Percentiles rank a stretch among this genome's conserved stretches.
Evolutionary conservation across 1,140 invertebrate species (phyloP).

Genomic region (Zophobas morio): DNA sequence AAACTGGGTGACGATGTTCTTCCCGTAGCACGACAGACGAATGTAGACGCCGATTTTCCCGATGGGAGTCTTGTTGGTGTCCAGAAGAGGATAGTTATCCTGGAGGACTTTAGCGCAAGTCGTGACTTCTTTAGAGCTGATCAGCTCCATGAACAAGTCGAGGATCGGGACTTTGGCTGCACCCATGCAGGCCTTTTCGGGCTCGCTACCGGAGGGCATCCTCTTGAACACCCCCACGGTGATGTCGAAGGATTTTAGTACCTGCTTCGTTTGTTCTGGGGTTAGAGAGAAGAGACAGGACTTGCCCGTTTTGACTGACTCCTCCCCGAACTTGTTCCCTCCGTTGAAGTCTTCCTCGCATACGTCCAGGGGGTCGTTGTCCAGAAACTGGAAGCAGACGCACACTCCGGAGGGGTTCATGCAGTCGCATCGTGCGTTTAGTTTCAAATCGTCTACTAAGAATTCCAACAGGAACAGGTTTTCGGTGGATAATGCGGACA

Average conservation of each 20-base stretch:
- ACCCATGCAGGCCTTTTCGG: constrained; percentile 62
- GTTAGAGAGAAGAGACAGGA: constrained; percentile 71
- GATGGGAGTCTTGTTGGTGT: constrained; percentile 68
- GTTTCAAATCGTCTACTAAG: constrained; percentile 69
- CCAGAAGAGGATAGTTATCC: constrained; percentile 71
- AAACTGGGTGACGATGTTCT: constrained; percentile 77
- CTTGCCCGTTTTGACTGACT: constrained; percentile 70
- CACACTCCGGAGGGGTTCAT: constrained; percentile 64
- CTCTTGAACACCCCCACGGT: constrained; percentile 65
- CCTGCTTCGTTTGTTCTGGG: constrained; percentile 59
- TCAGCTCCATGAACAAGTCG: constrained; percentile 62
- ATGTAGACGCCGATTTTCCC: constrained; percentile 72
- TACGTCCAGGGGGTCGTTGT: constrained; percentile 70
- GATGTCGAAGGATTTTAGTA: constrained; percentile 67
- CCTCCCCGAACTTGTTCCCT: constrained; percentile 61
- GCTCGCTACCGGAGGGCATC: constrained; percentile 60
- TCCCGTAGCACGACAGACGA: constrained; percentile 76
- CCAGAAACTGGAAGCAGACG: constrained; percentile 67
- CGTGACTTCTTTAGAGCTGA: constrained; percentile 53
- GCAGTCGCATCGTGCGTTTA: constrained; percentile 51
- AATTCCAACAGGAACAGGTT: constrained; percentile 71
- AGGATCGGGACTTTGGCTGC: constrained; percentile 59
- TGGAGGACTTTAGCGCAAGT: constrained; percentile 70
- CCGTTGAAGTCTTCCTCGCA: constrained; percentile 71
- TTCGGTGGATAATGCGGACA: constrained; percentile 68